Evolutionary conservation across 2,888 invertebrate genomes (phyloP).

Genomic region (Eueremaeus valkanovi): DNA sequence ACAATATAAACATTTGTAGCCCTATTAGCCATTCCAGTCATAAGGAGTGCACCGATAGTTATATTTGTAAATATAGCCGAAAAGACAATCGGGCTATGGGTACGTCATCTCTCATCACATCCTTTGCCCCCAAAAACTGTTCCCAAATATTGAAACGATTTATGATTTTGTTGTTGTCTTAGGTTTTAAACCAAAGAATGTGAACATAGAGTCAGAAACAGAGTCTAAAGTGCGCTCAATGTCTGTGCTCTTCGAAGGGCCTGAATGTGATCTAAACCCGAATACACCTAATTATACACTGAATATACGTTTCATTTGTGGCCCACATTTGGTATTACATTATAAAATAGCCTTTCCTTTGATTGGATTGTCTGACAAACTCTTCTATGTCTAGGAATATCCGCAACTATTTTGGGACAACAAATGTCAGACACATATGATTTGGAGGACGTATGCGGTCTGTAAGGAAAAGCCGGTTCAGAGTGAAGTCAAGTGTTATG

Average conservation of each 20-base stretch:
- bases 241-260: constrained; percentile 20
- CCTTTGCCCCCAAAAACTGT: background rate
- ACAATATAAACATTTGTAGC: background rate
- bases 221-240: background rate
- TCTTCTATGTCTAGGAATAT: constrained; percentile 34
- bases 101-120: background rate
- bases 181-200: background rate
- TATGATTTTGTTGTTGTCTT: background rate
- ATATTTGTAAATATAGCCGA: background rate
- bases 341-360: background rate
- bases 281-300: constrained; percentile 24
- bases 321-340: constrained; percentile 37
- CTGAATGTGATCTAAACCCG: constrained; percentile 13
- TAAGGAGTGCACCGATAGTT: background rate
- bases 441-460: constrained; percentile 51
- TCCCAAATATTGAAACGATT: background rate
- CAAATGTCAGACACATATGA: constrained; percentile 50
- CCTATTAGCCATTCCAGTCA: background rate
- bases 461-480: constrained; percentile 48
- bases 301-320: constrained; percentile 36
- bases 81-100: background rate
- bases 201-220: background rate
- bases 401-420: constrained; percentile 37
- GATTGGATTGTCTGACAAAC: constrained; percentile 11
- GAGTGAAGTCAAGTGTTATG: constrained; percentile 51